phyloP scores from a whole-genome alignment of 2,113 vertebrate species.

The Irena cyanogastra region DNA sequence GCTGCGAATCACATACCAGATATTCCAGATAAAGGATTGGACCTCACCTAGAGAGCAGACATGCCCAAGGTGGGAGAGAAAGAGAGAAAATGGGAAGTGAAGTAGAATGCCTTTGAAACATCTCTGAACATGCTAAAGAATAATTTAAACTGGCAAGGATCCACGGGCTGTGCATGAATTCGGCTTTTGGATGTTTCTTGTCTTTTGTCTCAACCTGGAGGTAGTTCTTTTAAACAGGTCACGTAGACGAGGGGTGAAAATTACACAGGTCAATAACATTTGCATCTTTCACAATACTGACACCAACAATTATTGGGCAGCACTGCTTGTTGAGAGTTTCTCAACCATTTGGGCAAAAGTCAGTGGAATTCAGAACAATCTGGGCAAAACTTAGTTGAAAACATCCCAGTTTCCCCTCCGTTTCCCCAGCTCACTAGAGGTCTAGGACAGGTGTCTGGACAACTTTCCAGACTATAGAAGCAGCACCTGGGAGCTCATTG shows the following conservation, averaged over 20 bases:
- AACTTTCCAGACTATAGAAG: not conserved
- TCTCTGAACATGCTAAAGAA: not conserved
- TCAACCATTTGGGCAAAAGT: not conserved
- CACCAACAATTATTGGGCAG: not conserved
- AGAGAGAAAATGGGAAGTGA: not conserved
- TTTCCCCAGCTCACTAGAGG: not conserved
- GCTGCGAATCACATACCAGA: not conserved
- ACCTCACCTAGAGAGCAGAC: not conserved
- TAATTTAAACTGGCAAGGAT: conserved; percentile 29
- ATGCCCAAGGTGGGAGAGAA: not conserved
- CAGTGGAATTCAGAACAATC: not conserved
- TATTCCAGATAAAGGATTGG: not conserved
- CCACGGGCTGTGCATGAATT: not conserved
- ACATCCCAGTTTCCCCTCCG: not conserved
- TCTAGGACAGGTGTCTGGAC: not conserved
- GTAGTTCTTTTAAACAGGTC: not conserved
- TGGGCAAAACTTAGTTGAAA: not conserved
- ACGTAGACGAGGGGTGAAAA: not conserved
- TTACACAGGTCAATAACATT: not conserved
- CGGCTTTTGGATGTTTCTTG: not conserved
- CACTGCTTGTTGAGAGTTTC: rapidly evolving
- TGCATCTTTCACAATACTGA: not conserved
- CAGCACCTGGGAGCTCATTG: not conserved
- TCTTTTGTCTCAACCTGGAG: not conserved
- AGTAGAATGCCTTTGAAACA: not conserved